Conservation (phyloP, 2,113 vertebrate genomes). For the Falco punctatus region DNA sequence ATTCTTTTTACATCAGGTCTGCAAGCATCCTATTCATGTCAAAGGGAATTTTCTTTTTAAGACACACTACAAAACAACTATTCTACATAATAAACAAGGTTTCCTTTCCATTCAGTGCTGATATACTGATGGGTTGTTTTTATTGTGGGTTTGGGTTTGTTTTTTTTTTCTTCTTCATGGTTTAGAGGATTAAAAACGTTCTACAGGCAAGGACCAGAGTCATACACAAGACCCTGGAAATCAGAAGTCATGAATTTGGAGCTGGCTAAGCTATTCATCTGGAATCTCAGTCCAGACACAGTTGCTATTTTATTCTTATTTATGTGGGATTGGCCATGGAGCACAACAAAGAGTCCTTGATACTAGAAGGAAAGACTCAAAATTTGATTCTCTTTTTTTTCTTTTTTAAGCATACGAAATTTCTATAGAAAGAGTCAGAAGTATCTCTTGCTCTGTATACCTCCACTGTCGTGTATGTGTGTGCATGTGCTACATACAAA, state of each 20-base stretch:
- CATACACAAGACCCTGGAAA: slow-evolving; percentile 37
- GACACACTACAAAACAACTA: neutral
- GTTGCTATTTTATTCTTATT: slow-evolving; percentile 8
- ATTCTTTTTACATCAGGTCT: neutral
- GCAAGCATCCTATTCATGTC: neutral
- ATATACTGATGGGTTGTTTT: neutral
- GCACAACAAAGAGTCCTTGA: slow-evolving; percentile 36
- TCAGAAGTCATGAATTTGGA: slow-evolving; percentile 50
- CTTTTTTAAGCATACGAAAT: neutral
- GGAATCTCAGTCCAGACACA: slow-evolving; percentile 35
- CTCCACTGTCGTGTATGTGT: neutral
- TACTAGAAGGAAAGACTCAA: neutral
- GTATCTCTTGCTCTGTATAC: neutral
- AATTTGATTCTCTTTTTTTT: neutral
- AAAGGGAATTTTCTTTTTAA: slow-evolving; percentile 12
- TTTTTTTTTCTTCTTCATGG: neutral
- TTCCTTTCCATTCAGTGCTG: slow-evolving; percentile 68
- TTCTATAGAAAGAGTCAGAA: neutral
- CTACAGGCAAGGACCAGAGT: neutral
- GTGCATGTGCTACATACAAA: neutral
- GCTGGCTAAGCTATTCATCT: slow-evolving; percentile 37
- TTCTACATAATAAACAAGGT: slow-evolving; percentile 42
- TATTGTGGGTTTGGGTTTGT: neutral
- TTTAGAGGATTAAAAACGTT: slow-evolving; percentile 46
- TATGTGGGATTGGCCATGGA: neutral